These are phyloP conservation scores for Apis cerana DNA, from an alignment of 1,140 invertebrate species.

Conservation along the genomic window DNA sequence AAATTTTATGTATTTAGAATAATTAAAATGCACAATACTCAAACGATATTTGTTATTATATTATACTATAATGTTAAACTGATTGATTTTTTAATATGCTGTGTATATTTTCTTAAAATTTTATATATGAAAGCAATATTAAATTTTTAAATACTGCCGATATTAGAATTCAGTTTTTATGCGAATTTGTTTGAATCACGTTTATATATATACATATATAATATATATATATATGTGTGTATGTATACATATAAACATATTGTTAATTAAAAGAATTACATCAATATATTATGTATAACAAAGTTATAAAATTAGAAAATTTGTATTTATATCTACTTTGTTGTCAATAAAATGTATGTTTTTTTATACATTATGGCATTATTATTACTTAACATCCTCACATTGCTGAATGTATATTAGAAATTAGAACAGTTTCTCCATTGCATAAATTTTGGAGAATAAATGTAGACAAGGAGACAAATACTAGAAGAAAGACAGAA, in stretches of 20 bases:
- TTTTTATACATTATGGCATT: slow-evolving; percentile 9
- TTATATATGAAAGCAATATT: slow-evolving; percentile 14
- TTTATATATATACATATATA: slow-evolving; percentile 19
- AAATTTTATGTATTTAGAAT: not conserved
- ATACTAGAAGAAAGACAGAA: too few relatives aligned
- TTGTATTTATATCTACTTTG: slow-evolving; percentile 20
- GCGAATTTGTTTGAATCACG: not conserved
- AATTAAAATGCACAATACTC: slow-evolving; percentile 24
- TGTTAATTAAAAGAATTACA: not conserved
- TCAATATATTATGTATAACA: not conserved
- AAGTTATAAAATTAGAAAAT: not conserved
- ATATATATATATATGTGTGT: not conserved
- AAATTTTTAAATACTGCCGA: not conserved
- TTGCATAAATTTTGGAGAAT: too few relatives aligned
- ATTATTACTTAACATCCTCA: too few relatives aligned
- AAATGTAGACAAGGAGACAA: too few relatives aligned
- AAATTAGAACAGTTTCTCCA: too few relatives aligned
- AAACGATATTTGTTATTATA: not conserved
- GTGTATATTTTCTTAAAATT: slow-evolving; percentile 14
- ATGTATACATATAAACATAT: too few relatives aligned
- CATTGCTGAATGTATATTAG: too few relatives aligned
- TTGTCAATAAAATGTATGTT: slow-evolving; percentile 38
- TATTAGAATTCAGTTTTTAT: not conserved
- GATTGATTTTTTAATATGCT: not conserved
- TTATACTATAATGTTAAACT: not conserved